These are phyloP conservation scores for Drosophila cardini DNA, from an alignment of 1,140 invertebrate genomes.

Conservation along the genomic window DNA sequence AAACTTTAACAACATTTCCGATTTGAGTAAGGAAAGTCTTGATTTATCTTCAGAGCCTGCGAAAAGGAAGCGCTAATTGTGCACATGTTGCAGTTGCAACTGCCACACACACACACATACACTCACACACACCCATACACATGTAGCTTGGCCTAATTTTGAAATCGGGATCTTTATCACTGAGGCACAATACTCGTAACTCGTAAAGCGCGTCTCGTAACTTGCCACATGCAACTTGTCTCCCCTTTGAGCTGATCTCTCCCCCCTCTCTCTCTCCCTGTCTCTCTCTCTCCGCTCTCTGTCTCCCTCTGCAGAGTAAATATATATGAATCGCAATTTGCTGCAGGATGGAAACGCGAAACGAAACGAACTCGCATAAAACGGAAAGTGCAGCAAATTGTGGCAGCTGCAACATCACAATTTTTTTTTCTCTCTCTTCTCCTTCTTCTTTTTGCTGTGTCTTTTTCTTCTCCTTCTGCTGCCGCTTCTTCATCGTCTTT, in stretches of 20 bases:
- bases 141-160: conserved; percentile 59
- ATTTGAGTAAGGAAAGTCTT: conserved; percentile 14
- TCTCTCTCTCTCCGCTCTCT: background rate
- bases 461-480: conserved; percentile 41
- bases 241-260: background rate
- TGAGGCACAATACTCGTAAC: conserved; percentile 66
- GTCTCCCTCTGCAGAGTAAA: conserved; percentile 27
- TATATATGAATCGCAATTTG: conserved; percentile 49
- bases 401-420: conserved; percentile 80
- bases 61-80: conserved; percentile 70
- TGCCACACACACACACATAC: conserved; percentile 19
- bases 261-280: background rate
- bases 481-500: conserved; percentile 37
- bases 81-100: conserved; percentile 60
- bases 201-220: conserved; percentile 38
- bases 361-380: conserved; percentile 77
- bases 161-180: conserved; percentile 77
- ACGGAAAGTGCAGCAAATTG: conserved; percentile 83
- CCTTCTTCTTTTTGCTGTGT: conserved; percentile 25
- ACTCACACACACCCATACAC: background rate
- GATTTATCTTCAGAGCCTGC: conserved; percentile 41
- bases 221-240: conserved; percentile 19
- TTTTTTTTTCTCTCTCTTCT: conserved; percentile 48
- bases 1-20: background rate
- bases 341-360: conserved; percentile 74